phyloP scores from a whole-genome alignment of 2,888 invertebrate species.

The Leptarthrus brevirostris region DNA sequence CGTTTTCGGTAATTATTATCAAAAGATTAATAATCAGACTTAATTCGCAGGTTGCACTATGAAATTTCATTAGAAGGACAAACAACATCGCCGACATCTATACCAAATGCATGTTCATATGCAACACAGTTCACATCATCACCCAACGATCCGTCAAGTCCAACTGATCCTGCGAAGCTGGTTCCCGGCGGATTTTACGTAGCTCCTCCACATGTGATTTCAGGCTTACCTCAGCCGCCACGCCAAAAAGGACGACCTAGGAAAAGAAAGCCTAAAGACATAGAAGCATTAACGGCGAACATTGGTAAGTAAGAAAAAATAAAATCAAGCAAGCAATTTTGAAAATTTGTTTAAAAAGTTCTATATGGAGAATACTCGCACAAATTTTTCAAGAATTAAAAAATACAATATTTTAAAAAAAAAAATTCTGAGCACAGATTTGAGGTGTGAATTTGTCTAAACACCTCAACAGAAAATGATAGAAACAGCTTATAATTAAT shows the following conservation, averaged over 20 bases:
- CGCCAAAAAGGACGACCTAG: conserved; percentile 93
- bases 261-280: conserved; percentile 92
- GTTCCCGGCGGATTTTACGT: conserved; percentile 69
- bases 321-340: too few species aligned
- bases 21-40: not conserved
- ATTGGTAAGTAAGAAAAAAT: conserved; percentile 77
- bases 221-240: conserved; percentile 74
- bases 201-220: conserved; percentile 70
- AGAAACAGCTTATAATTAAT: too few species aligned
- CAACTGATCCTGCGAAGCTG: conserved; percentile 66
- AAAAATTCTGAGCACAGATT: too few species aligned
- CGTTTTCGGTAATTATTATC: not conserved
- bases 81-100: conserved; percentile 62
- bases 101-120: conserved; percentile 70
- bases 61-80: conserved; percentile 64
- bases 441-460: too few species aligned
- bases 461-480: too few species aligned
- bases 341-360: too few species aligned
- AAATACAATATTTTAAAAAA: too few species aligned
- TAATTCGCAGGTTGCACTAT: conserved; percentile 63
- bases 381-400: too few species aligned
- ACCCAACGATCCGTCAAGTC: conserved; percentile 66
- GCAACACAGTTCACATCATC: conserved; percentile 68
- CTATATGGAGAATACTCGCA: too few species aligned
- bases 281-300: conserved; percentile 86